phyloP scores from a whole-genome alignment of 2,888 invertebrate species.

The Deladenus siricidicola region DNA sequence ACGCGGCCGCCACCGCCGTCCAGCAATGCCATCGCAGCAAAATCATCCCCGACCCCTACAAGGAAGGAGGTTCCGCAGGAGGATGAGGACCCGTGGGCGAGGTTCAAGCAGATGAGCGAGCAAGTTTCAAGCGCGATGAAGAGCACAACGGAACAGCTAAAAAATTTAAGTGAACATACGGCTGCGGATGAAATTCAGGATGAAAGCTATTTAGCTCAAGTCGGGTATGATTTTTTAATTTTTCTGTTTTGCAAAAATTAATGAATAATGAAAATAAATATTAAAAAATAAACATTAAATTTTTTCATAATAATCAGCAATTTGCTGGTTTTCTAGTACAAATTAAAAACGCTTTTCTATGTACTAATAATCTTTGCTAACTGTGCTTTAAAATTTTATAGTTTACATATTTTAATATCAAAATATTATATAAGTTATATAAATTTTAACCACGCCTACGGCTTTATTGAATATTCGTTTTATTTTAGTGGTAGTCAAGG shows the following conservation, averaged over 20 bases:
- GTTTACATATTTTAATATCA: too few species aligned
- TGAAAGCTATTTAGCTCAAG: constrained; percentile 30
- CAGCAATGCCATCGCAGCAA: too few species aligned
- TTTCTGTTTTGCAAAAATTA: too few species aligned
- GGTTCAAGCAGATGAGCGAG: constrained; percentile 50
- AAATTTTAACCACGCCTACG: not conserved
- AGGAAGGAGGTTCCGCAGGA: constrained; percentile 38
- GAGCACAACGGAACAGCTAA: constrained; percentile 39
- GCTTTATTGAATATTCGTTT: not conserved
- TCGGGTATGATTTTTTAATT: constrained; percentile 13
- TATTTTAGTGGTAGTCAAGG: constrained; percentile 23
- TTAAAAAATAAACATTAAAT: too few species aligned
- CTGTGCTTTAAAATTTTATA: too few species aligned
- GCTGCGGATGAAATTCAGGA: constrained; percentile 49
- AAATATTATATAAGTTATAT: too few species aligned
- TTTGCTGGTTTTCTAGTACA: too few species aligned
- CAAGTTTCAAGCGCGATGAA: constrained; percentile 39
- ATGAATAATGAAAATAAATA: too few species aligned
- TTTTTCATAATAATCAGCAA: too few species aligned
- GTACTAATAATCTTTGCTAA: too few species aligned
- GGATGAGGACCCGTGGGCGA: constrained; percentile 50
- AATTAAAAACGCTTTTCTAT: too few species aligned
- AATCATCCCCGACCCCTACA: constrained; percentile 15
- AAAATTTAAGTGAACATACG: constrained; percentile 37
- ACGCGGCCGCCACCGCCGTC: constrained; percentile 23